phyloP scores from a whole-genome alignment of 30 jellyfish, hydroid and myxozoan species.

The Pelagia noctiluca region DNA sequence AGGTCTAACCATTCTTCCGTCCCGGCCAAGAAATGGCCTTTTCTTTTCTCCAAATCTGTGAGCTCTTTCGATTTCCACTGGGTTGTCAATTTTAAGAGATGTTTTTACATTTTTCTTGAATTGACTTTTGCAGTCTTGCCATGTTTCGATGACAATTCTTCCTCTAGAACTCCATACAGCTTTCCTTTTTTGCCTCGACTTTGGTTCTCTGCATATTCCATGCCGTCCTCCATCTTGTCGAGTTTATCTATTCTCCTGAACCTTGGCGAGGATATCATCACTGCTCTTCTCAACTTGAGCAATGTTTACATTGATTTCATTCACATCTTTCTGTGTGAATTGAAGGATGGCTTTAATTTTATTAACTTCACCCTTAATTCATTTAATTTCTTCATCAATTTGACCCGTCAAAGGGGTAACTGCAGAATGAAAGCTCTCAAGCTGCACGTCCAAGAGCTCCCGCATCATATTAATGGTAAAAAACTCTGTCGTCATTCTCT shows the following conservation, averaged over 20 bases:
- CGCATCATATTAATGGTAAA: neutral
- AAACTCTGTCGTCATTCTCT: slow-evolving; percentile 9
- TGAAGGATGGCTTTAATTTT: neutral
- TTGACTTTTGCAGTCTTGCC: no score
- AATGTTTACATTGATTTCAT: no score
- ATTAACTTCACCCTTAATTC: neutral
- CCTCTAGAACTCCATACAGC: slow-evolving; percentile 29
- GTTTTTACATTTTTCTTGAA: no score
- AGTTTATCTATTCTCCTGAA: no score
- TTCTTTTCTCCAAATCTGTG: slow-evolving; percentile 39
- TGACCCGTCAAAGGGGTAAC: neutral
- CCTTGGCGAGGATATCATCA: no score
- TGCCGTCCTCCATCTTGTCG: neutral
- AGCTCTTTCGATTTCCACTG: slow-evolving; percentile 25
- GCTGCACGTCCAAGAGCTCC: slow-evolving; percentile 8
- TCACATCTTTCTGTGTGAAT: neutral
- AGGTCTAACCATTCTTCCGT: neutral
- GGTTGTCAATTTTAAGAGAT: slow-evolving; percentile 16
- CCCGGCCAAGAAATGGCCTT: neutral
- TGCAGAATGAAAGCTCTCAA: no score
- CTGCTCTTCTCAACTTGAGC: no score
- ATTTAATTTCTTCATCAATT: neutral
- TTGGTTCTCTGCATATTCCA: slow-evolving; percentile 8
- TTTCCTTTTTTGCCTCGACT: slow-evolving; percentile 22
- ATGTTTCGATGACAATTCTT: no score